Base-by-base conservation (phyloP, 2,113 vertebrate species). In the Alosa alosa region DNA sequence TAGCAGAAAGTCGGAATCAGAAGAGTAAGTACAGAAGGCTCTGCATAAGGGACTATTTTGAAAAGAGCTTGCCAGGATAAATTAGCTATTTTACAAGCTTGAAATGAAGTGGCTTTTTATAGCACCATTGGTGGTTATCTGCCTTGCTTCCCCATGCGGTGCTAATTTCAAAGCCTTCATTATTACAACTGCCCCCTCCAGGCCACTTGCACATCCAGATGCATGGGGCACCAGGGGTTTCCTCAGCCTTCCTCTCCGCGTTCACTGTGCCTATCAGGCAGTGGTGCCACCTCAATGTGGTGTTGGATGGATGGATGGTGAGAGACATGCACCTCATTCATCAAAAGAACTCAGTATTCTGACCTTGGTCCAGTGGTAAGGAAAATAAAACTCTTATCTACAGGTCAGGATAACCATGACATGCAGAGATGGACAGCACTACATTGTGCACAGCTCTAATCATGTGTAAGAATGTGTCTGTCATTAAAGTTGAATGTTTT, bases 161-260 rank as follows among this genome's bases (percentile, higher is more conserved):
- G 64, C 25, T 72, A 31, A 25, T 36, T 72, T 13, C 64, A 72
- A 72, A 72, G n/a, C 64, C 10, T 31, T 39, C 11, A 78, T 78
- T 41, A 39, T 13, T 78, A 4, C 4, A 15, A 78, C 72, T 41
- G 72, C 13, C 78, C 75, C 20, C 18, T 82, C 4, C 86, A 95
- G 95, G 95, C 20, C 85, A 92, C 36, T 60, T 96, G 0, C 95
- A 96, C 25, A 3, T 96, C 44, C 95, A 96, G 91, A 78, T 95
- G 81, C 88, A 81, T 2, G 91, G 91, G 41, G 82, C 88, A 20
- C 64, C 86, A 4, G 83, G 82, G 20, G 84, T 87, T n/a, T 89
- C 94, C 0, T 88, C 92, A 8, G 95, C 95, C 0, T 94, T 95
- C 81, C 86, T 93, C 3, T 89, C 91, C 25, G 3, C 31, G 0